Conservation (phyloP, 2,113 vertebrate genomes). For the Phocoena sinus region DNA sequence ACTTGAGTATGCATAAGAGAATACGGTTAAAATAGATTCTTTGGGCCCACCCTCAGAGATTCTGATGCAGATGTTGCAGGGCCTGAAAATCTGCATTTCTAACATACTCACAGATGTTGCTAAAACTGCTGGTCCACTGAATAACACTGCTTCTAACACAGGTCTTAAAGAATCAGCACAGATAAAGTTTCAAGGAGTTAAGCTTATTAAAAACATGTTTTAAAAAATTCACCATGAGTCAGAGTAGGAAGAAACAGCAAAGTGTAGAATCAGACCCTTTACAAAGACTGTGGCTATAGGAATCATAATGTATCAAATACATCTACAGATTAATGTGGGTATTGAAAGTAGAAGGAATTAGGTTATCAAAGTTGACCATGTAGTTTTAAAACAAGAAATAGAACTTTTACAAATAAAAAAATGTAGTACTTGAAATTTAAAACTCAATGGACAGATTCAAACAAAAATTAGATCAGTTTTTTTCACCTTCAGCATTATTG, state of each 20-base stretch:
- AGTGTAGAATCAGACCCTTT: neutral
- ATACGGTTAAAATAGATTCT: neutral
- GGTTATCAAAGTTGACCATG: neutral
- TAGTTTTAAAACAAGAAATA: neutral
- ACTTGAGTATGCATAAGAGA: neutral
- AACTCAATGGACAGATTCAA: neutral
- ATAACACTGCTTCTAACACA: neutral
- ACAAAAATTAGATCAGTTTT: neutral
- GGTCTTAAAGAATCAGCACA: neutral
- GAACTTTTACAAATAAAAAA: neutral
- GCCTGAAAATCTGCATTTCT: neutral
- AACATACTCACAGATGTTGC: neutral
- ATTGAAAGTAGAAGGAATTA: neutral
- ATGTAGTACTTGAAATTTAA: conserved; percentile 13
- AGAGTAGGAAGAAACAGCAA: neutral
- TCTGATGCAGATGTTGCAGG: neutral
- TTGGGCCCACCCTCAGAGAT: neutral
- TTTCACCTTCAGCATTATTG: neutral
- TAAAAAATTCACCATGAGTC: neutral
- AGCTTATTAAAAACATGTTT: neutral
- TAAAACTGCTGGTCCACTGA: neutral
- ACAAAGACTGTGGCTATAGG: neutral
- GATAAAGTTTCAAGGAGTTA: neutral
- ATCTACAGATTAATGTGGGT: neutral
- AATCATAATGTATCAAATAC: neutral